Conservation (phyloP, 2,888 invertebrate genomes). For the Limenitis camilla region DNA sequence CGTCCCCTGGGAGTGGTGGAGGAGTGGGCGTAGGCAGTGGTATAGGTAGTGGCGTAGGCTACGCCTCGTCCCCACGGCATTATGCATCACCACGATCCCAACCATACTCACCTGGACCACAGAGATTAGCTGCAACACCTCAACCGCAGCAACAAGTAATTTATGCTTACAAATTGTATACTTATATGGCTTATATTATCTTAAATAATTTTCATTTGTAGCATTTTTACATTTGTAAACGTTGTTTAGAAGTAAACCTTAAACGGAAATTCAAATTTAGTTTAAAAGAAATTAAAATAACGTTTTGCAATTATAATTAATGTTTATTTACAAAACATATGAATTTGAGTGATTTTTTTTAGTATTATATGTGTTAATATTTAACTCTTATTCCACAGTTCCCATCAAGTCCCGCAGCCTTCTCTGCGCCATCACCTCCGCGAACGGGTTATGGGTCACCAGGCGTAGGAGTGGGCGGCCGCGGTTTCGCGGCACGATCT, state of each 20-base stretch:
- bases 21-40: slow-evolving; percentile 28
- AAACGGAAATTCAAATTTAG: too few relatives aligned
- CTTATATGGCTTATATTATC: too few relatives aligned
- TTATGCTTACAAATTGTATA: too few relatives aligned
- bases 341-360: too few relatives aligned
- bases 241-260: too few relatives aligned
- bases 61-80: slow-evolving; percentile 50
- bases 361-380: too few relatives aligned
- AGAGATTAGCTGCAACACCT: slow-evolving; percentile 46
- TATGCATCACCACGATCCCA: slow-evolving; percentile 62
- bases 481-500: slow-evolving; percentile 46
- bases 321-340: too few relatives aligned
- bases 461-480: slow-evolving; percentile 21
- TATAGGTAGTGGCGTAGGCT: slow-evolving; percentile 9
- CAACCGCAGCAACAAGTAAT: slow-evolving; percentile 40
- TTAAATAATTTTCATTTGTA: too few relatives aligned
- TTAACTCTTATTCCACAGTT: slow-evolving; percentile 33
- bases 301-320: too few relatives aligned
- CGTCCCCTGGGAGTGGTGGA: slow-evolving; percentile 24
- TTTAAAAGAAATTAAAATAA: too few relatives aligned
- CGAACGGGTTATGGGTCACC: slow-evolving; percentile 29
- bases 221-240: too few relatives aligned
- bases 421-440: slow-evolving; percentile 29
- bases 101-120: slow-evolving; percentile 54
- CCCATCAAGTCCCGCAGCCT: slow-evolving; percentile 47